phyloP scores from a whole-genome alignment of 2,888 invertebrate species.

The Drosophila anomalata region DNA sequence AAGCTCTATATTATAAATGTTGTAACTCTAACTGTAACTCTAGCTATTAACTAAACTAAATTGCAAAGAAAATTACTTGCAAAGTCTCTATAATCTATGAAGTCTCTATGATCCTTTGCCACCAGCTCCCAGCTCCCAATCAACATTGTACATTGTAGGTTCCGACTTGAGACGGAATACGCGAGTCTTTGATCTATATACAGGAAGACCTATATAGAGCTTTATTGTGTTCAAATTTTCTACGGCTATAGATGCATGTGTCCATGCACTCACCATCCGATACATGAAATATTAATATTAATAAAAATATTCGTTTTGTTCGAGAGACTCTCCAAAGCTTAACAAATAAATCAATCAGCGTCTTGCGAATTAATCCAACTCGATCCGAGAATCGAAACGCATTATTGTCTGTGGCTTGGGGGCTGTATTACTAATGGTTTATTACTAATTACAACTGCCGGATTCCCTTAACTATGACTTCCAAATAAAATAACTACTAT shows the following conservation, averaged over 20 bases:
- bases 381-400: not conserved
- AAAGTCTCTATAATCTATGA: no score
- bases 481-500: no score
- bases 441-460: not conserved
- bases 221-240: conserved; percentile 71
- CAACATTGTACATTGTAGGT: not conserved
- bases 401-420: not conserved
- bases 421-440: not conserved
- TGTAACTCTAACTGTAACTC: conserved; percentile 19
- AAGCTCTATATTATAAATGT: conserved; percentile 5
- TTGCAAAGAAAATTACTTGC: no score
- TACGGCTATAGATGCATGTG: conserved; percentile 49
- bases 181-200: conserved; percentile 35
- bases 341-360: conserved; percentile 45
- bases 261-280: conserved; percentile 6
- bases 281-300: not conserved
- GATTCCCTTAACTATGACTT: no score
- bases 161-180: not conserved
- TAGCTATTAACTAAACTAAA: conserved; percentile 16
- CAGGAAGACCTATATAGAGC: conserved; percentile 58
- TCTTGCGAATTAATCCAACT: conserved; percentile 22
- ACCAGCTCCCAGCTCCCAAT: not conserved
- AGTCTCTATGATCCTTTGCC: not conserved
- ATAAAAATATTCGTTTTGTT: conserved; percentile 5
- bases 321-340: conserved; percentile 44